These are phyloP conservation scores for Pterobdella sp. DNA, from an alignment of 2,888 invertebrate species.

Conservation along the genomic window DNA sequence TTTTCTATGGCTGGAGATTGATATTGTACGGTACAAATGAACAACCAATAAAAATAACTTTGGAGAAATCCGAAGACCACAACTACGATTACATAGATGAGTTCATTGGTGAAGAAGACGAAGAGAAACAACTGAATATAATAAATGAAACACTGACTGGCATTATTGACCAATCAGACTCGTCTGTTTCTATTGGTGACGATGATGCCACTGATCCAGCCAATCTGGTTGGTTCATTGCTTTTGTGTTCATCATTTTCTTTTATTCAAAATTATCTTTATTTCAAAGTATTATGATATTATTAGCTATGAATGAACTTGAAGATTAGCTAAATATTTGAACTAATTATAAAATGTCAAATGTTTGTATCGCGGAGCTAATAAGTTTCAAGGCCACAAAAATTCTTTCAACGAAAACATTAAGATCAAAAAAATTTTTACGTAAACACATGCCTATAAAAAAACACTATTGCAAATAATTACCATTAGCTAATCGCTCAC, in stretches of 20 bases:
- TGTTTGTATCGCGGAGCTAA: too few species aligned
- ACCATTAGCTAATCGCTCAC: background rate
- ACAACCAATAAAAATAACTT: slow-evolving; percentile 1
- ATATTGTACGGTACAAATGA: slow-evolving; percentile 20
- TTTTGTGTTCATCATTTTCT: too few species aligned
- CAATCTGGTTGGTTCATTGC: background rate
- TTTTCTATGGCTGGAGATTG: slow-evolving; percentile 24
- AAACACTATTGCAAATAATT: too few species aligned
- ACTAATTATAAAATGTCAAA: background rate
- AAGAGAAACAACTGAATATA: background rate
- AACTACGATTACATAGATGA: slow-evolving; percentile 8
- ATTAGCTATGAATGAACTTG: too few species aligned
- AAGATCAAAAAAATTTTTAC: too few species aligned
- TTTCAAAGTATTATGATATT: too few species aligned
- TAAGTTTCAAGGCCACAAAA: too few species aligned
- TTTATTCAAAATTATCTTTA: too few species aligned
- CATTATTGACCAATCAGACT: background rate
- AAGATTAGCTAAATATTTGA: too few species aligned
- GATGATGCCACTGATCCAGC: background rate
- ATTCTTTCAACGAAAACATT: too few species aligned
- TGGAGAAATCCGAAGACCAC: background rate
- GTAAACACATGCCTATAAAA: too few species aligned
- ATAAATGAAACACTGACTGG: background rate
- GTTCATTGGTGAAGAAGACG: slow-evolving; percentile 5
- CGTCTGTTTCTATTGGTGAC: background rate